These are phyloP conservation scores for Hipposideros armiger DNA, from an alignment of 2,113 vertebrate genomes.

Conservation along the genomic window DNA sequence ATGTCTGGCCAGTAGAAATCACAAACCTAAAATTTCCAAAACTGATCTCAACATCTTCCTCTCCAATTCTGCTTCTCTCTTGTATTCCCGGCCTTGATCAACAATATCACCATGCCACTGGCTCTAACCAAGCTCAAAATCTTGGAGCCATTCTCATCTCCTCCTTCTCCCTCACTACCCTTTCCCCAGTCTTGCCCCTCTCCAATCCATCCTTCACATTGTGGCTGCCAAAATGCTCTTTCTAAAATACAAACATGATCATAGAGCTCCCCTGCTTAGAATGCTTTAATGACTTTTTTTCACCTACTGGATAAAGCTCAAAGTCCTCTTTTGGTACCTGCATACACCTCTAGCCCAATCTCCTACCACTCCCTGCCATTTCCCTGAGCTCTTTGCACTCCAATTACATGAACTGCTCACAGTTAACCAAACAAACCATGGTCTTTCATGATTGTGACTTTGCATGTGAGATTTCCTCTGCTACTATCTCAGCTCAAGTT, in stretches of 20 bases:
- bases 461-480: constrained; percentile 45
- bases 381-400: constrained; percentile 24
- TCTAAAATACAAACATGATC: no score
- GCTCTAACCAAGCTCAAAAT: constrained; percentile 52
- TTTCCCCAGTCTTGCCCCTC: not conserved
- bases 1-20: constrained; percentile 57
- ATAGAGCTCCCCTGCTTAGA: constrained; percentile 19
- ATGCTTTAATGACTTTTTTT: constrained; percentile 53
- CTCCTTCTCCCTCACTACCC: not conserved
- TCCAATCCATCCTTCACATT: not conserved
- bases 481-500: constrained; percentile 38
- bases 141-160: not conserved
- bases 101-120: not conserved
- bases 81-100: constrained; percentile 20
- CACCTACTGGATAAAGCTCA: constrained; percentile 43
- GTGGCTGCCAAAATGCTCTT: constrained; percentile 27
- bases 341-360: not conserved
- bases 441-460: constrained; percentile 44
- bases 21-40: constrained; percentile 31
- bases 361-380: not conserved
- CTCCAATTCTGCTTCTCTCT: constrained; percentile 30
- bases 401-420: constrained; percentile 23
- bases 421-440: constrained; percentile 4
- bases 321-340: not conserved
- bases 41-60: constrained; percentile 45